These are phyloP conservation scores for Ectemnius cavifrons DNA, from an alignment of 2,888 invertebrate genomes.

Conservation along the genomic window DNA sequence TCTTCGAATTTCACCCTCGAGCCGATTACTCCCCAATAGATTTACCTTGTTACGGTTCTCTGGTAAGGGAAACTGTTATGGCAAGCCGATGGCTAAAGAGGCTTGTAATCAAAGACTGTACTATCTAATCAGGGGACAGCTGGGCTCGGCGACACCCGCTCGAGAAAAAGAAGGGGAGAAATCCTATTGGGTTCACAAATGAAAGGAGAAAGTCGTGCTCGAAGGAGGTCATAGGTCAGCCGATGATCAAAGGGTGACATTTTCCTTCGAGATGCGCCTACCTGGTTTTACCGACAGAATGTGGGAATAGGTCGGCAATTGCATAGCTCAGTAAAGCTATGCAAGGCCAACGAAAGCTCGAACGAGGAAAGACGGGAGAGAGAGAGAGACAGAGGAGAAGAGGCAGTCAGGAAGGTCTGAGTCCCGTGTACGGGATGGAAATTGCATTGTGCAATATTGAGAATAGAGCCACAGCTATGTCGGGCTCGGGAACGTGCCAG, in stretches of 20 bases:
- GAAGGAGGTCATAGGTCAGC: too few species aligned
- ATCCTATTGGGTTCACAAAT: too few species aligned
- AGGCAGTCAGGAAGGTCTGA: background rate
- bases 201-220: too few species aligned
- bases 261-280: constrained; percentile 2
- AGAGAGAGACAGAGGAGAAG: background rate
- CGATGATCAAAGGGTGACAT: constrained; percentile 6
- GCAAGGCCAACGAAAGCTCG: background rate
- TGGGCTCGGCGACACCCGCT: too few species aligned
- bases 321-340: constrained; percentile 1
- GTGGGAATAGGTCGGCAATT: background rate
- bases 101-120: background rate
- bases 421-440: constrained; percentile 63
- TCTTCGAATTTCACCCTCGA: constrained; percentile 3
- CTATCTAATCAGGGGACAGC: constrained; percentile 17
- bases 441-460: constrained; percentile 74
- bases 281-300: too few species aligned
- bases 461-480: constrained; percentile 52
- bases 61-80: background rate
- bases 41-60: constrained; percentile 1
- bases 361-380: background rate
- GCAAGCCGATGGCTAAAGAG: background rate
- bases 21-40: background rate
- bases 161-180: too few species aligned
- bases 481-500: constrained; percentile 31